phyloP scores from a whole-genome alignment of 2,888 invertebrate genomes.

The Kryphioiulus occultus region DNA sequence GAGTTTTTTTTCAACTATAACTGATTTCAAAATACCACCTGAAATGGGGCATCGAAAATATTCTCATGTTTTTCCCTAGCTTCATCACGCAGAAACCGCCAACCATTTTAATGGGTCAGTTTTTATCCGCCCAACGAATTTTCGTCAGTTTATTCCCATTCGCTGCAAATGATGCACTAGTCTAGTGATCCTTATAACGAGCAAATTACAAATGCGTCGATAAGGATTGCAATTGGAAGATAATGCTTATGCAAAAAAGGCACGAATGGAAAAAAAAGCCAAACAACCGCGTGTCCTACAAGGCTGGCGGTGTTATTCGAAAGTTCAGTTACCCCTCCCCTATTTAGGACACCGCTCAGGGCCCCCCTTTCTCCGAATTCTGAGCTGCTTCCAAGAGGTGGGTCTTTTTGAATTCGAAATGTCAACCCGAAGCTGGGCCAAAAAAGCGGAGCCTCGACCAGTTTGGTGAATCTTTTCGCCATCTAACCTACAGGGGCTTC shows the following conservation, averaged over 20 bases:
- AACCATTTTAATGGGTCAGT: too few relatives aligned
- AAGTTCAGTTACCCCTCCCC: slow-evolving; percentile 6
- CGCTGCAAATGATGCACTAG: too few relatives aligned
- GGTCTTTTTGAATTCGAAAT: not conserved
- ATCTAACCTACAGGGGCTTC: not conserved
- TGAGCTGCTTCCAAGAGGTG: not conserved
- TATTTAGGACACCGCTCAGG: slow-evolving; percentile 31
- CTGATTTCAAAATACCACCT: too few relatives aligned
- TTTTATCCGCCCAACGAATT: too few relatives aligned
- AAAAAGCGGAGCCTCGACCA: not conserved
- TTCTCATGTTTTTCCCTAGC: too few relatives aligned
- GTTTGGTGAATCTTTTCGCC: not conserved
- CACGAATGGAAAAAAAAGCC: not conserved
- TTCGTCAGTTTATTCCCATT: too few relatives aligned
- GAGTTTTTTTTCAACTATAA: too few relatives aligned
- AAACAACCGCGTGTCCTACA: not conserved
- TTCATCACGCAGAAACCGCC: too few relatives aligned
- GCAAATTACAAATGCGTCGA: too few relatives aligned
- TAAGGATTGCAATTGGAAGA: not conserved
- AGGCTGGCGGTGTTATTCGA: not conserved
- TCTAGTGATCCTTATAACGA: too few relatives aligned
- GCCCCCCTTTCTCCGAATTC: not conserved
- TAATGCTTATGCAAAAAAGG: not conserved
- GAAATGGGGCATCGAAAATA: too few relatives aligned
- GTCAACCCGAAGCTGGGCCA: not conserved